Base-by-base conservation (phyloP, 1,140 invertebrate genomes). In the Brachystomella parvula region DNA sequence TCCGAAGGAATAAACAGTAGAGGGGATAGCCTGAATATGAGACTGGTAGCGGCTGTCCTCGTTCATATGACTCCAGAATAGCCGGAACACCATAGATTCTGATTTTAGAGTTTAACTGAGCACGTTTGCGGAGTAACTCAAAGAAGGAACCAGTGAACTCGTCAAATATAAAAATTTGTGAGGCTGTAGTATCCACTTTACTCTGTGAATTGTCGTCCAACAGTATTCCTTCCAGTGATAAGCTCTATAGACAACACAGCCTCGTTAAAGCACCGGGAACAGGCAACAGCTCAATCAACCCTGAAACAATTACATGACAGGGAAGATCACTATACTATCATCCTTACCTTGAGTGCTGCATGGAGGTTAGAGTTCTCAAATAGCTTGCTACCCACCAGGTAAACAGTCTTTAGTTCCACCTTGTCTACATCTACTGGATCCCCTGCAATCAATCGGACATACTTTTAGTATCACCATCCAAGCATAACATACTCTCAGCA, bases 131-230 rank as follows among this genome's bases (percentile, higher is more conserved):
- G 17, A 70, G 35, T 9, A 29, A 24, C 24, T 73, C 71, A 67
- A 73, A 73, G 3, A 71, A 21, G 2, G 58, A 21, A 29, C 71
- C 68, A n/a, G 6, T 21, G 47, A 73, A 73, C 32, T 73, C 69
- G 31, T 66, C 66, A 65, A 70, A 70, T 17, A 73, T 61, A 31
- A 69, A 29, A 2, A 73, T 68, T 0, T 53, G 12, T 24, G 9
- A 12, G 9, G 59, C 21, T 9, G 6, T 60, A 12, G 17, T 33
- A 21, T 33, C 31, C 3, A 33, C 6, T 3, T 3, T 31, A 6
- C 3, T 9, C 19, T 31, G 31, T 60, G 29, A 33, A 60, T 3
- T 28, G 3, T 31, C 24, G 30, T 60, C 58, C 58, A 29, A 28
- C 28, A 31, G 19, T 9, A 60, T 24, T 26, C 15, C 28, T 33